Evolutionary conservation across 2,797 vertebrate species (phyloP).

Genomic region (Holocentrus rufus): DNA sequence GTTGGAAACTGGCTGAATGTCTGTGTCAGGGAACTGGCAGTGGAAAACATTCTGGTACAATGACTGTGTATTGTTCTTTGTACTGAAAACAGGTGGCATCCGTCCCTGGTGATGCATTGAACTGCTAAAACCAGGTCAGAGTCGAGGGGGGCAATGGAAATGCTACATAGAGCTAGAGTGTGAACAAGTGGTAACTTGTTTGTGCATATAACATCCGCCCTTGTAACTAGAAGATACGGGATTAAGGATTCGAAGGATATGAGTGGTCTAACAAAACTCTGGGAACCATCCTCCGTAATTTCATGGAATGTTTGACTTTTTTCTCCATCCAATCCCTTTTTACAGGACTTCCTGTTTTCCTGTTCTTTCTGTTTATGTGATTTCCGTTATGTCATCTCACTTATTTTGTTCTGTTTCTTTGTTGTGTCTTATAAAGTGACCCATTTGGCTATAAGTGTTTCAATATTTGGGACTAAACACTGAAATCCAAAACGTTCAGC

Average conservation of each 20-base stretch:
- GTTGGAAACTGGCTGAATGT: conserved; percentile 54
- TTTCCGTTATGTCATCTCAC: background rate
- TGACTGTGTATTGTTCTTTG: conserved; percentile 52
- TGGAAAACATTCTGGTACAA: conserved; percentile 68
- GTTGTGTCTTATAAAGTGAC: background rate
- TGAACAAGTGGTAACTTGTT: conserved; percentile 32
- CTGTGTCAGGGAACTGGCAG: conserved; percentile 73
- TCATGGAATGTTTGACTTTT: conserved; percentile 72
- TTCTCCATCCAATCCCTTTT: conserved; percentile 24
- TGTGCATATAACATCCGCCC: conserved; percentile 54
- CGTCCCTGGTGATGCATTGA: conserved; percentile 19
- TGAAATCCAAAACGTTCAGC: too few species aligned
- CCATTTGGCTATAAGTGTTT: conserved; percentile 7
- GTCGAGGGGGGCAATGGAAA: conserved; percentile 32
- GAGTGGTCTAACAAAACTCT: conserved; percentile 20
- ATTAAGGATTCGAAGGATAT: conserved; percentile 5
- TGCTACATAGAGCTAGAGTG: conserved; percentile 32
- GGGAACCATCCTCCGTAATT: conserved; percentile 16
- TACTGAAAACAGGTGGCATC: conserved; percentile 36
- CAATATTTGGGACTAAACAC: background rate
- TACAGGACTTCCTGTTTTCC: background rate
- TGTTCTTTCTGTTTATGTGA: background rate
- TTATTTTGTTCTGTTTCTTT: conserved; percentile 16
- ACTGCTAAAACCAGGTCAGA: conserved; percentile 15
- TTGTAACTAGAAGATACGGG: conserved; percentile 6